These are phyloP conservation scores for Clistopyga incitator DNA, from an alignment of 2,888 invertebrate genomes.

Conservation along the genomic window DNA sequence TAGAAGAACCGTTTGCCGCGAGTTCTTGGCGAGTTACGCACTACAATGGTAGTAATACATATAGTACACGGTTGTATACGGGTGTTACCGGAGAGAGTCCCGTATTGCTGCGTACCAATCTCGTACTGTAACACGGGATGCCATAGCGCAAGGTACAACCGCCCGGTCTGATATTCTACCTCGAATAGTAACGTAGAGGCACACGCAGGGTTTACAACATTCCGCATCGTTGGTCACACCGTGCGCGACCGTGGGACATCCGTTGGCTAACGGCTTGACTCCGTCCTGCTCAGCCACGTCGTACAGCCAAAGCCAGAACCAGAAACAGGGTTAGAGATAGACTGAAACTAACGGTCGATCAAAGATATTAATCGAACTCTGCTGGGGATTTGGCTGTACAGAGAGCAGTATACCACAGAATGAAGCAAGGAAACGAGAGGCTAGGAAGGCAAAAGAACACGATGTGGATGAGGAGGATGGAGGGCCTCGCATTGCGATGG, in stretches of 20 bases:
- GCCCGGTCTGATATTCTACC: slow-evolving; percentile 41
- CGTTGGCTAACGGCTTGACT: slow-evolving; percentile 65
- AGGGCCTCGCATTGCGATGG: slow-evolving; percentile 46
- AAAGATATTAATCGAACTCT: slow-evolving; percentile 66
- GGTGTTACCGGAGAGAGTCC: slow-evolving; percentile 26
- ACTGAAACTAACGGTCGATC: slow-evolving; percentile 64
- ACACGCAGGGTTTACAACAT: slow-evolving; percentile 51
- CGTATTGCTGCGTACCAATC: slow-evolving; percentile 31
- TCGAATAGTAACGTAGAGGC: slow-evolving; percentile 50
- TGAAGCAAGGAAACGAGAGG: slow-evolving; percentile 1
- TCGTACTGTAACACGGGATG: slow-evolving; percentile 11
- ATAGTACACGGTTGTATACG: background rate
- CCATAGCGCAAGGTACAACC: slow-evolving; percentile 5
- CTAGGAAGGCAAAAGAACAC: slow-evolving; percentile 20
- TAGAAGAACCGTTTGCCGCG: slow-evolving; percentile 16
- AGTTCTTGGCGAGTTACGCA: slow-evolving; percentile 16
- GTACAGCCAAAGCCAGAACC: background rate
- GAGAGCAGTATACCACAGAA: slow-evolving; percentile 1
- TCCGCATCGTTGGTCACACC: slow-evolving; percentile 66
- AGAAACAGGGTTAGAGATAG: slow-evolving; percentile 23
- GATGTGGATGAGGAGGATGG: slow-evolving; percentile 5
- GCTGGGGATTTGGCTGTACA: slow-evolving; percentile 5
- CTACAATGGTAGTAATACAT: slow-evolving; percentile 13
- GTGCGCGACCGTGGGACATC: slow-evolving; percentile 67
- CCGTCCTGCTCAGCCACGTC: background rate